phyloP scores from a whole-genome alignment of 2,113 vertebrate species.

The Numida meleagris region DNA sequence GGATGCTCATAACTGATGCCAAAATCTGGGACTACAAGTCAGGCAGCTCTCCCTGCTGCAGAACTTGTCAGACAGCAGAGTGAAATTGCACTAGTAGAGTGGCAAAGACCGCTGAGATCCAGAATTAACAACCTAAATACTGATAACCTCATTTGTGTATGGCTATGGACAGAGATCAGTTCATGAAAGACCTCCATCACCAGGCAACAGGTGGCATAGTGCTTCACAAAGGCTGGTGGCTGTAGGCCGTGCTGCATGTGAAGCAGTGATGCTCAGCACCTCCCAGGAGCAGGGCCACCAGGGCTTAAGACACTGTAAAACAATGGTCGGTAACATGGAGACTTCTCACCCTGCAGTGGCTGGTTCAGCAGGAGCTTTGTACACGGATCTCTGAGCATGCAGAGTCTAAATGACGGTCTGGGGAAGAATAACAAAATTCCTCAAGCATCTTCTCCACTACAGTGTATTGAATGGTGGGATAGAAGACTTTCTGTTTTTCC shows the following conservation, averaged over 20 bases:
- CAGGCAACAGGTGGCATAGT: background rate
- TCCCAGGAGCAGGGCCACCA: background rate
- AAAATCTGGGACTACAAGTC: background rate
- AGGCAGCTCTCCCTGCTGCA: fast-evolving
- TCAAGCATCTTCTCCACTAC: background rate
- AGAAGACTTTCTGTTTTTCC: background rate
- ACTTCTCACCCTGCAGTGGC: fast-evolving
- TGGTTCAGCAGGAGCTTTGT: background rate
- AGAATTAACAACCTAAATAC: background rate
- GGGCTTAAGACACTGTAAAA: background rate
- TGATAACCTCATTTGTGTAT: fast-evolving
- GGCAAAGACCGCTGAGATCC: background rate
- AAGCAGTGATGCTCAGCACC: background rate
- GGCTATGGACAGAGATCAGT: background rate
- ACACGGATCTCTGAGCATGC: fast-evolving
- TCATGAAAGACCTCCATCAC: background rate
- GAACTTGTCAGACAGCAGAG: background rate
- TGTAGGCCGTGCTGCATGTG: background rate
- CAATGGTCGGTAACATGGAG: fast-evolving
- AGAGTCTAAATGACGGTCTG: background rate
- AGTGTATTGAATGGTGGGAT: background rate
- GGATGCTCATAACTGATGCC: background rate
- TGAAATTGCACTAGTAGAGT: background rate
- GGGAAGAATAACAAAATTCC: background rate
- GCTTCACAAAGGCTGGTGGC: background rate